Percentiles rank a stretch among this genome's conserved stretches.
These are phyloP conservation scores for Drosophila pallidifrons DNA, from an alignment of 1,140 invertebrate species.

Conservation along the genomic window DNA sequence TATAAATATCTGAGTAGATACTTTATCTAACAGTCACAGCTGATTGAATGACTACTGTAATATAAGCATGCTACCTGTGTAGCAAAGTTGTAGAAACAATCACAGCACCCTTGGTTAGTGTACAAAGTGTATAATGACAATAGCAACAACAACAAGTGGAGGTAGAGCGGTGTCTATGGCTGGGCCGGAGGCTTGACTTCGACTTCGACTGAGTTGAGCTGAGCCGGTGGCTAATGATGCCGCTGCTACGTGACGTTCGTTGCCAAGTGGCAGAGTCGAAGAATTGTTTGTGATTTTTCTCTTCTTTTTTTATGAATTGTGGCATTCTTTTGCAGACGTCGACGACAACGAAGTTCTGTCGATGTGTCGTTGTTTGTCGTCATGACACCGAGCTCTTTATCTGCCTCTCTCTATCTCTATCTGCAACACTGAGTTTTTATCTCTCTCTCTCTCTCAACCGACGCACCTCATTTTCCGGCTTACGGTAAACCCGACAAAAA, in stretches of 20 bases:
- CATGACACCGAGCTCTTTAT: conserved; percentile 65
- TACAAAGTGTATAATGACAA: background rate
- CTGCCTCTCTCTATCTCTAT: conserved; percentile 35
- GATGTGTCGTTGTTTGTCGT: conserved; percentile 28
- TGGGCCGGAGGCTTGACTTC: conserved; percentile 18
- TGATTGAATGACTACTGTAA: background rate
- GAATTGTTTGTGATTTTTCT: conserved; percentile 63
- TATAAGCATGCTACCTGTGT: background rate
- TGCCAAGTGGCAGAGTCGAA: conserved; percentile 74
- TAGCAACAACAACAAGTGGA: conserved; percentile 15
- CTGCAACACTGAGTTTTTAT: background rate
- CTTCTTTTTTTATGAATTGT: conserved; percentile 68
- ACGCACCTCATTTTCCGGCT: conserved; percentile 81
- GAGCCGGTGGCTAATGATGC: conserved; percentile 74
- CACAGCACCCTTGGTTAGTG: background rate
- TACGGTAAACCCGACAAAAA: conserved; percentile 40
- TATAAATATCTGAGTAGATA: too few species aligned
- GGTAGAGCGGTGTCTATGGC: conserved; percentile 6
- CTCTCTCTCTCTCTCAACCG: background rate
- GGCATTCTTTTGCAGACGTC: conserved; percentile 59
- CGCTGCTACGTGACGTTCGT: conserved; percentile 79
- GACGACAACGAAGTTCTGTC: conserved; percentile 19
- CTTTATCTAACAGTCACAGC: too few species aligned
- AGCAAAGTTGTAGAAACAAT: background rate
- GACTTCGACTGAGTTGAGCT: conserved; percentile 28